Percentiles rank a stretch among this genome's conserved stretches.
Conservation (phyloP, 2,888 invertebrate genomes). For the Tinea semifulvella region DNA sequence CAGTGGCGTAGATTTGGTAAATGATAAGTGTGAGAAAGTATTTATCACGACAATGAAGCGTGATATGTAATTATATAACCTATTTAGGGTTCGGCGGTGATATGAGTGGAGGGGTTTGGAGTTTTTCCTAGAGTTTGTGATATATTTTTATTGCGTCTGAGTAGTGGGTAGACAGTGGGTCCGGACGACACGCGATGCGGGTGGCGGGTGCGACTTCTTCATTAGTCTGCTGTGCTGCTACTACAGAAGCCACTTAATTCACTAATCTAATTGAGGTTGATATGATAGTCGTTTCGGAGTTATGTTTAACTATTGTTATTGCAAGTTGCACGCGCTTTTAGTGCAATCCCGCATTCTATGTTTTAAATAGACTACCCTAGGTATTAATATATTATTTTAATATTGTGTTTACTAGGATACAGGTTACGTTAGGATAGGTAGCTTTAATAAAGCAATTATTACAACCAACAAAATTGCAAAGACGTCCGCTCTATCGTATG, state of each 20-base stretch:
- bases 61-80: slow-evolving; percentile 64
- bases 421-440: too few species aligned
- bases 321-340: too few species aligned
- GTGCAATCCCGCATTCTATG: too few species aligned
- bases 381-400: too few species aligned
- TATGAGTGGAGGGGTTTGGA: slow-evolving; percentile 26
- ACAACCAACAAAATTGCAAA: too few species aligned
- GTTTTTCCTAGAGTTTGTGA: slow-evolving; percentile 29
- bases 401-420: too few species aligned
- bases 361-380: too few species aligned
- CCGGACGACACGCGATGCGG: slow-evolving; percentile 46
- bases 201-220: slow-evolving; percentile 34
- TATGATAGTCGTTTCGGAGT: slow-evolving; percentile 6
- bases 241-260: slow-evolving; percentile 33
- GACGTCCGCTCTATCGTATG: too few species aligned
- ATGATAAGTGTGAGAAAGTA: slow-evolving; percentile 68
- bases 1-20: slow-evolving; percentile 67
- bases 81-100: slow-evolving; percentile 50
- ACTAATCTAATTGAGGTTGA: slow-evolving; percentile 25
- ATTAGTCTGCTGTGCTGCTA: slow-evolving; percentile 22
- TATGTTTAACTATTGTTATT: too few species aligned
- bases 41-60: slow-evolving; percentile 66
- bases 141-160: slow-evolving; percentile 49
- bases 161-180: slow-evolving; percentile 29
- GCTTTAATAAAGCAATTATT: too few species aligned